Evolutionary conservation across 2,113 vertebrate genomes (phyloP).

Genomic region (Sorex fumeus): DNA sequence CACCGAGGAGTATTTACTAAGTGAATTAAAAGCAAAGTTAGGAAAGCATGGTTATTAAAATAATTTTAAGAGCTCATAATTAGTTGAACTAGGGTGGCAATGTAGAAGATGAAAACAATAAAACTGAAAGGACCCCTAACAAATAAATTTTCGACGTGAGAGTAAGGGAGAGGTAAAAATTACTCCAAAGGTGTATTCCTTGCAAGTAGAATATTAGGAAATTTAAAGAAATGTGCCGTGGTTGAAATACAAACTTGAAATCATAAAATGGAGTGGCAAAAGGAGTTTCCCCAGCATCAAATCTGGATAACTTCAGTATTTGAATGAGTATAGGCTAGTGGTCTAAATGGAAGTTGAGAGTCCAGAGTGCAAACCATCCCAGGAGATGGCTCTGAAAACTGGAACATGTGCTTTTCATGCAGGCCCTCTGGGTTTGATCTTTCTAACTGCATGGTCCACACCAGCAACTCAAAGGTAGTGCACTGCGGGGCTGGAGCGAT

Average conservation of each 20-base stretch:
- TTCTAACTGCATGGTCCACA: no score
- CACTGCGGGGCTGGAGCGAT: no score
- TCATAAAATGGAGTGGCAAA: fast-evolving
- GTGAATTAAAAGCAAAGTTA: neutral
- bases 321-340: neutral
- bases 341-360: neutral
- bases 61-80: neutral
- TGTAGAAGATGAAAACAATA: neutral
- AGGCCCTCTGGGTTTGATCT: no score
- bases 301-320: no score
- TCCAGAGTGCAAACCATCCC: neutral
- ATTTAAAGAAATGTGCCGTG: neutral
- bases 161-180: neutral
- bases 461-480: no score
- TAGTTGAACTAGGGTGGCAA: neutral
- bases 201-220: neutral
- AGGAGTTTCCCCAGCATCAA: neutral
- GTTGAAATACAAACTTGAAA: neutral
- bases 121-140: no score
- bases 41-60: neutral
- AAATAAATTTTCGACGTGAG: neutral
- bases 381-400: no score
- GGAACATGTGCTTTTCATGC: no score
- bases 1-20: neutral
- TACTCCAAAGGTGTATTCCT: neutral